Percentiles rank a stretch among this genome's conserved stretches.
phyloP scores from a whole-genome alignment of 2,797 vertebrate genomes.

The Rallus crepitans region DNA sequence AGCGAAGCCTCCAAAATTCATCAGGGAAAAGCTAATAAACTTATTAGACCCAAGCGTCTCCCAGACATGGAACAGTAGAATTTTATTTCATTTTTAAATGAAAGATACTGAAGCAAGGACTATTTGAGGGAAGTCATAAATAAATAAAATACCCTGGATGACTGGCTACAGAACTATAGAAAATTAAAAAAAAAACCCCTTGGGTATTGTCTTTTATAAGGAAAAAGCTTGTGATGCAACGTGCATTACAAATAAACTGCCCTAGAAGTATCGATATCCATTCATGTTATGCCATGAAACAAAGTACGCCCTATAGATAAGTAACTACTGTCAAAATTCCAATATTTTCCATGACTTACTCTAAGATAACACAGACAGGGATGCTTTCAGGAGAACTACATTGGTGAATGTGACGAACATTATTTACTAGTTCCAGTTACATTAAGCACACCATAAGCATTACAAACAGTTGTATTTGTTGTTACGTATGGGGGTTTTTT shows the following conservation, averaged over 20 bases:
- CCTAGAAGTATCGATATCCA: neutral
- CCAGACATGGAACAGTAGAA: neutral
- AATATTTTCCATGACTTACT: neutral
- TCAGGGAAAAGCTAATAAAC: slow-evolving; percentile 46
- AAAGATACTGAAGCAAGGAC: slow-evolving; percentile 11
- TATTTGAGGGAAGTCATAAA: neutral
- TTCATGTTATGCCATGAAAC: neutral
- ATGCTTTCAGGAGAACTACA: neutral
- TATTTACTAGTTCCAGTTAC: neutral
- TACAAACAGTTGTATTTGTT: neutral
- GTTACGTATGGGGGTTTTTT: neutral
- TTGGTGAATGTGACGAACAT: neutral
- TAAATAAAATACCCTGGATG: neutral
- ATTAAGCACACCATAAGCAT: neutral
- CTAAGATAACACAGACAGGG: neutral
- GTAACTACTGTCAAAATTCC: neutral
- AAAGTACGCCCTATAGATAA: neutral
- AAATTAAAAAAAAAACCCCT: neutral
- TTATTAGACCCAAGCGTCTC: neutral
- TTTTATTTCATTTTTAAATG: slow-evolving; percentile 39
- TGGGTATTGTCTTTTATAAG: neutral
- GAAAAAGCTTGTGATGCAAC: neutral
- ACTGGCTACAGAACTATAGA: neutral
- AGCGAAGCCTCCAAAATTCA: slow-evolving; percentile 35
- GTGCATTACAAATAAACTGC: neutral